Conservation (phyloP, 1,140 invertebrate genomes). For the Papilio polytes region DNA sequence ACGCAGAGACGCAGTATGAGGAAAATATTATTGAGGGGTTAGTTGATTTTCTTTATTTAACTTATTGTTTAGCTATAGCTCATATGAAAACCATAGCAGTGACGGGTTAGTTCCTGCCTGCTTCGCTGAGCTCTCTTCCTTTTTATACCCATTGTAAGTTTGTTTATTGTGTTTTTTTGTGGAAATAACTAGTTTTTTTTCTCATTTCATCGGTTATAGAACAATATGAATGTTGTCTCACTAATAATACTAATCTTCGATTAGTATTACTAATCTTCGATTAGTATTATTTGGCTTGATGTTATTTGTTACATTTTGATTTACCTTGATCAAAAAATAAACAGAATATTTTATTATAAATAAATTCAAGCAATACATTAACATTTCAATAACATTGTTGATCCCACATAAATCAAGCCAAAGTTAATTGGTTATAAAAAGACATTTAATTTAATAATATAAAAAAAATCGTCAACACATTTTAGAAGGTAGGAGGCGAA, state of each 20-base stretch:
- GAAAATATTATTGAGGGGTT: slow-evolving; percentile 92
- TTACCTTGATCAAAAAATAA: background rate
- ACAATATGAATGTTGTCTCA: too few species aligned
- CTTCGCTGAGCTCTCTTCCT: too few species aligned
- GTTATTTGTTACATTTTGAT: slow-evolving; percentile 44
- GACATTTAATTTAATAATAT: slow-evolving; percentile 54
- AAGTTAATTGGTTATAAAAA: slow-evolving; percentile 33
- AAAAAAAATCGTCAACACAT: slow-evolving; percentile 11
- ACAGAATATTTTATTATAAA: slow-evolving; percentile 12
- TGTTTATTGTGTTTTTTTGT: too few species aligned
- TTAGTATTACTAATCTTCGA: too few species aligned
- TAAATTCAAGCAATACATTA: slow-evolving; percentile 19
- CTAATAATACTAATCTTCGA: too few species aligned
- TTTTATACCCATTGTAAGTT: too few species aligned
- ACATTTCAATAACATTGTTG: slow-evolving; percentile 18
- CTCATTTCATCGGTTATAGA: too few species aligned
- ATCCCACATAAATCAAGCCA: slow-evolving; percentile 15
- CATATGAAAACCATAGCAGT: background rate
- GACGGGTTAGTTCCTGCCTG: too few species aligned
- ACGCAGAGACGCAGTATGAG: slow-evolving; percentile 90
- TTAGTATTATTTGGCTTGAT: background rate
- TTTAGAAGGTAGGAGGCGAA: slow-evolving; percentile 18
- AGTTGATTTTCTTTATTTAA: slow-evolving; percentile 55
- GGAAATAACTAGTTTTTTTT: too few species aligned
- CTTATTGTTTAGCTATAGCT: background rate